Conservation (phyloP, 1,140 invertebrate species). For the Ruditapes philippinarum region DNA sequence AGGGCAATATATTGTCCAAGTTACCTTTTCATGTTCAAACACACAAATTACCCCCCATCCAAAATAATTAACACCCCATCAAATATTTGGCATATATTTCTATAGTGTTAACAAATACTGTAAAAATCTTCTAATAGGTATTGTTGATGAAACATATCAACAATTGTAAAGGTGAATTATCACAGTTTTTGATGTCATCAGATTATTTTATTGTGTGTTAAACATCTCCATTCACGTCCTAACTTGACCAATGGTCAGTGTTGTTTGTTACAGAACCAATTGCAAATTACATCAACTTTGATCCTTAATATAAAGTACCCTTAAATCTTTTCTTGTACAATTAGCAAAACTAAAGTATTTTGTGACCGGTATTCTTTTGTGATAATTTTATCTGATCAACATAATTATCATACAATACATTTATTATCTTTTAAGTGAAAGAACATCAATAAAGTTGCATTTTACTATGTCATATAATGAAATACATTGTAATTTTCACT, state of each 20-base stretch:
- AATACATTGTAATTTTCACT: no score
- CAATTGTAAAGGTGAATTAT: constrained; percentile 34
- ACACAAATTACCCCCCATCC: constrained; percentile 36
- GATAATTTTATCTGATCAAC: no score
- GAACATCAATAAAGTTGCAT: no score
- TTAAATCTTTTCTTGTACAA: no score
- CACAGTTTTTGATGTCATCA: constrained; percentile 57
- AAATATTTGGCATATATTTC: constrained; percentile 62
- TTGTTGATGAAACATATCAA: constrained; percentile 9
- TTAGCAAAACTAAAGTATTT: no score
- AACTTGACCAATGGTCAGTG: constrained; percentile 42
- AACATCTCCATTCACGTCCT: constrained; percentile 45
- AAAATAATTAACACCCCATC: constrained; percentile 54
- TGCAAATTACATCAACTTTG: constrained; percentile 42
- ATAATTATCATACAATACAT: no score
- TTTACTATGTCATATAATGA: no score
- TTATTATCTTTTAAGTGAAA: no score
- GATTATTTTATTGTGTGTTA: constrained; percentile 35
- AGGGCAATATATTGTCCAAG: not conserved
- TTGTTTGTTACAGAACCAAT: not conserved
- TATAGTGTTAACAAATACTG: constrained; percentile 23
- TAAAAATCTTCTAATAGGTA: constrained; percentile 41
- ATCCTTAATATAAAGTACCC: constrained; percentile 2
- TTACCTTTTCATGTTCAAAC: constrained; percentile 27
- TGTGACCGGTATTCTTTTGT: no score